Base-by-base conservation (phyloP, 2,888 invertebrate genomes). In the Stictocephala bisonia region DNA sequence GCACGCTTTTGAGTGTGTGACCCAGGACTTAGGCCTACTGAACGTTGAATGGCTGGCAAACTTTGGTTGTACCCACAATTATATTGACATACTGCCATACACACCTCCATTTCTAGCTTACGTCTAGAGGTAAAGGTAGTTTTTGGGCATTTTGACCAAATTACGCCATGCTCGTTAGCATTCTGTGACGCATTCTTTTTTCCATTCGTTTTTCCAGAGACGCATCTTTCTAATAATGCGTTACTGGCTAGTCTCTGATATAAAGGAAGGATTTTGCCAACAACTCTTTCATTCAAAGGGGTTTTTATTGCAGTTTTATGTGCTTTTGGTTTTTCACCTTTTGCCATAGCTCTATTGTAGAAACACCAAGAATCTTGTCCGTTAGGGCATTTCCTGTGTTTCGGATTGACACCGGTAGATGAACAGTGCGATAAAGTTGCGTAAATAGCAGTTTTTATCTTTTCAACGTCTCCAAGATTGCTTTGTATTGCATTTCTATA, bases 301-400 rank as follows among this genome's bases (percentile, higher is more conserved):
- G 41, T 66, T 66, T 66, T 66, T 27, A 66, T 41, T n/a, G 22
- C 18, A 41, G 24, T 27, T 48, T 66, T 27, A 26, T 56, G 53
- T 31, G 9, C 13, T 15, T 53, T 27, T 53, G 70, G 70, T 40
- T 11, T 70, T 56, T 35, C 70, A 56, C 56, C 56, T 56, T 70
- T 70, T 22, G 70, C 70, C 22, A 15, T 56, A 22, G 70, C 40
- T 22, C 53, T 53, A 41, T 70, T 70, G 31, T 53, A 70, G 31
- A 70, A 70, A 70, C 56, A 56, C 70, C 70, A 56, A 15, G 70
- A 40, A 40, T 70, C 41, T 70, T 26, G n/a, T 51, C 53, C 56
- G 15, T 31, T 53, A 31, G 70, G 53, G 44, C 70, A 70, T 53
- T 56, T 40, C 27, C 56, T 41, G 24, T 56, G 70, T 15, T 22